Base-by-base conservation (phyloP, 2,113 vertebrate species). In the Triplophysa siluroides region DNA sequence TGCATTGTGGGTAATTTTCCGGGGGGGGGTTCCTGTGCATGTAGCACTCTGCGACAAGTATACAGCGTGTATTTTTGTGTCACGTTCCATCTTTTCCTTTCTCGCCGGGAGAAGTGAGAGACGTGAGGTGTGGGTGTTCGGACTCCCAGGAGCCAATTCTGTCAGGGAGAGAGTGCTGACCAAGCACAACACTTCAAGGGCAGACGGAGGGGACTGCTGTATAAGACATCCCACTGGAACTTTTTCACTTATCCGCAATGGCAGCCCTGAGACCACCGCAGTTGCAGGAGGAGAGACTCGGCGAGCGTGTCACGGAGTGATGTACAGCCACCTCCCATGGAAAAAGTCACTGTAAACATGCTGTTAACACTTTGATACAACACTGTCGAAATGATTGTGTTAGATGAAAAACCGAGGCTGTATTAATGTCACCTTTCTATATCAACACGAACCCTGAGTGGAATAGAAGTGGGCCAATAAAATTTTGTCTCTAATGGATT, bases 101-200 rank as follows among this genome's bases (percentile, higher is more conserved):
- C 52, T 23, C 33, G 74, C 73, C 69, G 33, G 45, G 8, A 76
- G 45, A 10, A 19, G 66, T 19, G 56, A 64, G 66, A 65, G 61
- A 38, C 33, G 52, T 29, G 50, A 62, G 47, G 58, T 24, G 47
- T 73, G 76, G 54, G 77, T 50, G 29, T 78, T 54, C 60, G 62
- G 43, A 21, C 21, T 72, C 58, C 79, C 62, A 50, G 19, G 63
- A 82, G 75, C 13, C 12, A 16, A 45, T 47, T 70, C 41, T 64
- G 76, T 66, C 66, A 58, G 10, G 58, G 14, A 78, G 77, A 81
- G 29, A 73, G 66, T 83, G 84, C 80, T 82, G 80, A 79, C 33
- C 23, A 68, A 38, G 77, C 76, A 76, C 26, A 50, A 21, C 74
- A 62, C 38, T 76, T 85, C 64, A 82, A 79, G 80, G 83, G 66